Conservation (phyloP, 2,888 invertebrate genomes). For the Tiliacea aurago region DNA sequence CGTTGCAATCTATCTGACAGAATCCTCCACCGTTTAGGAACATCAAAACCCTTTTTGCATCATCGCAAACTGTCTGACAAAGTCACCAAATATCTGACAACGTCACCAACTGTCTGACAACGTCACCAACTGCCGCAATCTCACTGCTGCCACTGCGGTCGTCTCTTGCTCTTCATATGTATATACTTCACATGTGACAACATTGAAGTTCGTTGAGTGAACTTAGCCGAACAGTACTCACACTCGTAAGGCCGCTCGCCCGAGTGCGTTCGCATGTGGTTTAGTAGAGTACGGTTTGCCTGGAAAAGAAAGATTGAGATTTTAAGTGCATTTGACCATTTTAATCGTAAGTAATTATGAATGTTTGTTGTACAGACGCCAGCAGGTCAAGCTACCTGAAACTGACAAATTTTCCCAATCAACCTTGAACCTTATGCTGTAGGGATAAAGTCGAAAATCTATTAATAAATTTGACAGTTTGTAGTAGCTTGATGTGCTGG, state of each 20-base stretch:
- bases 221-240: slow-evolving; percentile 68
- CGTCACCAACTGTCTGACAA: not conserved
- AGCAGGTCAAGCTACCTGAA: too few species aligned
- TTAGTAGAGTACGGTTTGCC: slow-evolving; percentile 63
- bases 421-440: too few species aligned
- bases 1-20: not conserved
- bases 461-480: too few species aligned
- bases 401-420: too few species aligned
- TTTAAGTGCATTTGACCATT: not conserved
- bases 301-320: slow-evolving; percentile 35
- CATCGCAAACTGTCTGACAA: not conserved
- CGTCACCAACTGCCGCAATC: not conserved
- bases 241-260: slow-evolving; percentile 74
- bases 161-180: slow-evolving; percentile 52
- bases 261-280: slow-evolving; percentile 74
- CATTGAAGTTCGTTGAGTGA: slow-evolving; percentile 78
- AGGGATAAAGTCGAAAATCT: too few species aligned
- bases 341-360: too few species aligned
- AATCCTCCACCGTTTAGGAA: not conserved
- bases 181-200: slow-evolving; percentile 56
- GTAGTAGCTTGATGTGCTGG: too few species aligned
- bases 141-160: slow-evolving; percentile 43
- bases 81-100: not conserved
- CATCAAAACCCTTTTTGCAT: not conserved
- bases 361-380: too few species aligned